Evolutionary conservation across 2,113 vertebrate genomes (phyloP), one percentile per base, ranked within the genome.

Genomic region (Asarcornis scutulata): DNA sequence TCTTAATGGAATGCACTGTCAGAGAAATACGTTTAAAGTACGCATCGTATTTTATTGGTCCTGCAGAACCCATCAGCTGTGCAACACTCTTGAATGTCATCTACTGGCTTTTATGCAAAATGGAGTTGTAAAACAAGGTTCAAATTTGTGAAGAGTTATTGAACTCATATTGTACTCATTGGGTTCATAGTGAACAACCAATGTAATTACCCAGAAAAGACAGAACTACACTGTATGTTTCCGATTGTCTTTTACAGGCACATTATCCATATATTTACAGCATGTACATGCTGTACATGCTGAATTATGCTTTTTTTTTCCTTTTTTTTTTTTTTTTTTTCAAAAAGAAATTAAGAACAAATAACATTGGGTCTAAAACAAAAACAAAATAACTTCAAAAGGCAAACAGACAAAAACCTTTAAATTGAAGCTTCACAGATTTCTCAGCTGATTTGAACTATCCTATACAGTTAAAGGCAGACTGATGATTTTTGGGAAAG

Each of bases 141-240:
- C 53, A 88, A 85, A 89, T 91, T 89, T 94, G 52, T 69, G 59
- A 83, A 88, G 29, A 77, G 34, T 44, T 89, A 46, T 48, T 85
- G 64, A 76, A 85, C 15, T 29, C 62, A 64, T 40, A 64, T 20
- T 64, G 16, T 27, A 40, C 7, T 40, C 26, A 40, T 40, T 40
- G 15, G 5, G 2, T 27, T 95, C 32, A 25, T 32, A 32, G 26
- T 48, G 44, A 72, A 48, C 77, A 89, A 32, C 32, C 91, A 82
- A 72, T 36, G 6, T 31, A 31, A 46, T 18, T 27, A 8, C 31
- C 20, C 56, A 68, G 36, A 64, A 95, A 87, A 64, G 18, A 5
- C 9, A 5, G 68, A 87, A 66, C 40, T 53, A 23, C 8, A 9
- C 8, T 40, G 23, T 34, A 20, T 58, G 53, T 22, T 69, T 15